Conservation (phyloP, 2,113 vertebrate species). For the Gadus macrocephalus region DNA sequence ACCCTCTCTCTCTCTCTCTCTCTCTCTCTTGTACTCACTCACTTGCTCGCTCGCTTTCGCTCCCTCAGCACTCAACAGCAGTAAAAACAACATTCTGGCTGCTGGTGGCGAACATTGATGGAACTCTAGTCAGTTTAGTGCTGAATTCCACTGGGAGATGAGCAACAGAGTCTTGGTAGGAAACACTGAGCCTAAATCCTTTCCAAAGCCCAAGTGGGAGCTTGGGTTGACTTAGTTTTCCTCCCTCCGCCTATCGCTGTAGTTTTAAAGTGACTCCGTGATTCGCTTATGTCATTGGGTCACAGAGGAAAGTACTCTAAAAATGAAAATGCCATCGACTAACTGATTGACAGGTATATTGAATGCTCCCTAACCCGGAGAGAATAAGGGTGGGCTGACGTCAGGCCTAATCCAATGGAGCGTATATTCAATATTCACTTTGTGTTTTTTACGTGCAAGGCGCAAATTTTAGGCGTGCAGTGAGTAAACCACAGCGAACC, state of each 20-base stretch:
- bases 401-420: slow-evolving; percentile 42
- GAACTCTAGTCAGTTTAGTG: slow-evolving; percentile 9
- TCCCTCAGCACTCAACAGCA: slow-evolving; percentile 37
- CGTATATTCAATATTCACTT: slow-evolving; percentile 44
- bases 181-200: slow-evolving; percentile 14
- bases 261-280: slow-evolving; percentile 3
- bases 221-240: slow-evolving; percentile 17
- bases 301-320: slow-evolving; percentile 44
- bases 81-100: slow-evolving; percentile 44
- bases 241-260: slow-evolving; percentile 25
- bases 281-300: slow-evolving; percentile 14
- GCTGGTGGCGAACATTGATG: slow-evolving; percentile 11
- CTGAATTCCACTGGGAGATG: slow-evolving; percentile 2
- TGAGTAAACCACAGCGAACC: slow-evolving; percentile 9
- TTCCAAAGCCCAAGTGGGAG: slow-evolving; percentile 9
- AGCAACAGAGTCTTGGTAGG: background rate
- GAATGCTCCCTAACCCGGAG: slow-evolving; percentile 51
- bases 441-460: slow-evolving; percentile 28
- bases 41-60: slow-evolving; percentile 26
- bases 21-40: slow-evolving; percentile 36
- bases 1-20: slow-evolving; percentile 46
- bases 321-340: slow-evolving; percentile 49
- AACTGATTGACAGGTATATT: slow-evolving; percentile 52
- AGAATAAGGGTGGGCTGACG: slow-evolving; percentile 16
- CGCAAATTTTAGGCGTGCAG: slow-evolving; percentile 22